Evolutionary conservation across 2,797 vertebrate genomes (phyloP).

Genomic region (Adelosebastes latens): DNA sequence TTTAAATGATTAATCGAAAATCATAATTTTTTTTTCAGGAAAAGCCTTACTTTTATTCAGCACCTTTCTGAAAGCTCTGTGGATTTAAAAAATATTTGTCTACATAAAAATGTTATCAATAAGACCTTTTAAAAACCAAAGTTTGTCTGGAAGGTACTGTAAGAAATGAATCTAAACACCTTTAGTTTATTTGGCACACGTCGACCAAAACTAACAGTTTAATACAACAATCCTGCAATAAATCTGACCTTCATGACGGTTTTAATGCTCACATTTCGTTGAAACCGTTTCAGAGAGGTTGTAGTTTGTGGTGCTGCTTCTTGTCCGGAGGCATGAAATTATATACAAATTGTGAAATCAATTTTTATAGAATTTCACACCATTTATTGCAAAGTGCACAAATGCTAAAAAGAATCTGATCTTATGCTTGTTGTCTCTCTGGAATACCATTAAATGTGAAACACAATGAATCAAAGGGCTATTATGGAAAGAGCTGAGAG

Average conservation of each 20-base stretch:
- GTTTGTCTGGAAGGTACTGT: neutral
- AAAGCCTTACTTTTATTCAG: too few relatives aligned
- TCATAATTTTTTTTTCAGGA: too few relatives aligned
- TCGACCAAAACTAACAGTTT: neutral
- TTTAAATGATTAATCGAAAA: too few relatives aligned
- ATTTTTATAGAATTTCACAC: neutral
- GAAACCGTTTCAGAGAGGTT: neutral
- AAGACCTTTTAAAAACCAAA: neutral
- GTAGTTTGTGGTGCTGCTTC: neutral
- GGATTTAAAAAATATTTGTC: too few relatives aligned
- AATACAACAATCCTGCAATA: neutral
- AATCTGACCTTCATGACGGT: neutral
- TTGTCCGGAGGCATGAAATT: neutral
- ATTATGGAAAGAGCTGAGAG: constrained; percentile 8
- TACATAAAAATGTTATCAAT: too few relatives aligned
- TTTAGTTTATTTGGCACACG: neutral
- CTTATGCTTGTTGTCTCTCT: neutral
- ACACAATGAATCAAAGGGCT: constrained; percentile 1
- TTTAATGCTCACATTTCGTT: neutral
- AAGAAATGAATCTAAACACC: neutral
- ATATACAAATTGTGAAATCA: constrained; percentile 2
- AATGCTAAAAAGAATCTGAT: constrained; percentile 4
- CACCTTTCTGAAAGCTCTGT: too few relatives aligned
- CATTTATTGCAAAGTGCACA: neutral
- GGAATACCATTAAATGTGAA: constrained; percentile 12